Percentiles rank a stretch among this genome's conserved stretches.
phyloP scores from a whole-genome alignment of 2,113 vertebrate species.

The Crotalus viridis region DNA sequence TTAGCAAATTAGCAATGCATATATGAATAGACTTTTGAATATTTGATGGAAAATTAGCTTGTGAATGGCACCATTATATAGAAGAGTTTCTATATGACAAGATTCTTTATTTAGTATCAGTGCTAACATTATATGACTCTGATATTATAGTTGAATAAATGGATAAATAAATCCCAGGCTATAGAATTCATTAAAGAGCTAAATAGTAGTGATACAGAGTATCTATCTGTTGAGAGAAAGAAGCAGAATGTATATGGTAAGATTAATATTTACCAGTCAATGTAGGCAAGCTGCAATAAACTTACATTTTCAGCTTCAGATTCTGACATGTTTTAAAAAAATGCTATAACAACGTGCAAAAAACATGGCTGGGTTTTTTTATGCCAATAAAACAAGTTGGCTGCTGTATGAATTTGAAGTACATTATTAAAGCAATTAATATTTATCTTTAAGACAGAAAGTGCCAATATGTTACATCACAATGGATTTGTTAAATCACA shows the following conservation, averaged over 20 bases:
- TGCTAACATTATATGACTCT: conserved; percentile 42
- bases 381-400: conserved; percentile 36
- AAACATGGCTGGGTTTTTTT: conserved; percentile 27
- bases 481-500: conserved; percentile 54
- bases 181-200: conserved; percentile 45
- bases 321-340: conserved; percentile 41
- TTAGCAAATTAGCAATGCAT: conserved; percentile 50
- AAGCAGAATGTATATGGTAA: conserved; percentile 38
- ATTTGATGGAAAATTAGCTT: conserved; percentile 15
- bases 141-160: conserved; percentile 41
- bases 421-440: conserved; percentile 48
- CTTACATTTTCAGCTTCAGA: conserved; percentile 41
- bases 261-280: conserved; percentile 34
- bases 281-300: conserved; percentile 45
- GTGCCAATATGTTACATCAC: conserved; percentile 41
- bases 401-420: conserved; percentile 41
- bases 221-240: conserved; percentile 24
- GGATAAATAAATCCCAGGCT: conserved; percentile 25
- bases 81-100: neutral
- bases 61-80: conserved; percentile 29
- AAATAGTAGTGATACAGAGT: conserved; percentile 40
- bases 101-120: conserved; percentile 34
- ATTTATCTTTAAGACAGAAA: conserved; percentile 53
- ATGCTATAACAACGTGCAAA: conserved; percentile 38
- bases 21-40: conserved; percentile 42